Evolutionary conservation across 2,113 vertebrate genomes (phyloP).

Genomic region (Picathartes gymnocephalus): DNA sequence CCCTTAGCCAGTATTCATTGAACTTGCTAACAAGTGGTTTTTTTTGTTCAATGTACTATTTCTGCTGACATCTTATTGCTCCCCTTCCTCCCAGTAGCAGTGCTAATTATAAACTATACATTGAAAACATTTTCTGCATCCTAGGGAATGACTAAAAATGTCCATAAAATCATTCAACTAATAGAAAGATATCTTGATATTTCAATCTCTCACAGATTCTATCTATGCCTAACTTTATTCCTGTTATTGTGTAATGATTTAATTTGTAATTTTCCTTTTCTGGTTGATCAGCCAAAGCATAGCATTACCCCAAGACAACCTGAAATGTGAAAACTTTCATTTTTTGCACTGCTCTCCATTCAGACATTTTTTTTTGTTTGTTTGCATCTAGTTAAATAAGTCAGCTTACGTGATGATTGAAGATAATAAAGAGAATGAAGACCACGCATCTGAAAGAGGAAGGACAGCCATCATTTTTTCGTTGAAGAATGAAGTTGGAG

Average conservation of each 20-base stretch:
- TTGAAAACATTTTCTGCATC: background rate
- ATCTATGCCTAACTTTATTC: background rate
- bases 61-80: background rate
- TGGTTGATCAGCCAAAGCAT: background rate
- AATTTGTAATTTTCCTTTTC: background rate
- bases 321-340: background rate
- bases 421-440: constrained; percentile 90
- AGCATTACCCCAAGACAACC: background rate
- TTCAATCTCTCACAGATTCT: background rate
- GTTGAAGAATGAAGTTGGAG: constrained; percentile 96
- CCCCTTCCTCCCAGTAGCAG: background rate
- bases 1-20: background rate
- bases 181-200: background rate
- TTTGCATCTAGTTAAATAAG: constrained; percentile 78
- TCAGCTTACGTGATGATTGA: constrained; percentile 86
- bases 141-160: background rate
- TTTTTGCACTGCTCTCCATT: background rate
- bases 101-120: background rate
- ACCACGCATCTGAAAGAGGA: constrained; percentile 76
- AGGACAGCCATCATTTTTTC: constrained; percentile 90
- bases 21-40: background rate
- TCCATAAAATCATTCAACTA: background rate
- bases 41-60: background rate
- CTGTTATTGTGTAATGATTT: background rate
- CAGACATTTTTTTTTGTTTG: background rate